These are phyloP conservation scores for Heterodera filipjevi DNA, from an alignment of 2,888 invertebrate genomes.

Conservation along the genomic window DNA sequence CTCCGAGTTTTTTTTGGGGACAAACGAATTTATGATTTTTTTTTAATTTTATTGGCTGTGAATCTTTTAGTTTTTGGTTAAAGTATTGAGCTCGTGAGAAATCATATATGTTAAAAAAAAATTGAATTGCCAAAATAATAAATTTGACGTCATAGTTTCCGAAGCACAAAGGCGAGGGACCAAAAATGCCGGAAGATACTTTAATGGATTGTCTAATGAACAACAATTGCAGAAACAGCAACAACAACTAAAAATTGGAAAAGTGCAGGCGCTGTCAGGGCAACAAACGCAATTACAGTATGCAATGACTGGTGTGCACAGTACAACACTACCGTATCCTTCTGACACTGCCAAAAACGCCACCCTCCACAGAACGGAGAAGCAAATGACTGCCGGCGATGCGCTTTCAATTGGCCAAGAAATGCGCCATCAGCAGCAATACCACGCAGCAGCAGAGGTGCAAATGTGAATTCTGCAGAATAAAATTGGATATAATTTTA, in stretches of 20 bases:
- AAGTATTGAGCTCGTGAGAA: too few species aligned
- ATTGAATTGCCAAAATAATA: too few species aligned
- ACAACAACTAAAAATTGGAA: not conserved
- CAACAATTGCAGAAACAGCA: not conserved
- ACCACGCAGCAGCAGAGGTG: not conserved
- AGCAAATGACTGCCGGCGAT: not conserved
- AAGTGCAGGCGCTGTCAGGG: not conserved
- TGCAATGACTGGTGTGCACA: not conserved
- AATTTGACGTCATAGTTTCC: too few species aligned
- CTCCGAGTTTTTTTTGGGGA: too few species aligned
- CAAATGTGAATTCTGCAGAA: too few species aligned
- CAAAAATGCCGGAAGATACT: too few species aligned
- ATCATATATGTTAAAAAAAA: too few species aligned
- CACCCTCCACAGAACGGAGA: not conserved
- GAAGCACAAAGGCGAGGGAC: too few species aligned
- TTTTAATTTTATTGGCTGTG: too few species aligned
- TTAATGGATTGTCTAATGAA: too few species aligned
- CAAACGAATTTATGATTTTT: too few species aligned
- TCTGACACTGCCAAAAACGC: not conserved
- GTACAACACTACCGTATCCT: not conserved
- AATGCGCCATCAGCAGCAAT: not conserved
- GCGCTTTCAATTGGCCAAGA: not conserved
- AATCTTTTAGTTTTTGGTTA: too few species aligned
- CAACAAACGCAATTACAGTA: not conserved
- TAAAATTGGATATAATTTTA: not conserved